Evolutionary conservation across 2,888 invertebrate species (phyloP), one percentile per base, ranked within the genome.

Genomic region (Hemaris fuciformis): DNA sequence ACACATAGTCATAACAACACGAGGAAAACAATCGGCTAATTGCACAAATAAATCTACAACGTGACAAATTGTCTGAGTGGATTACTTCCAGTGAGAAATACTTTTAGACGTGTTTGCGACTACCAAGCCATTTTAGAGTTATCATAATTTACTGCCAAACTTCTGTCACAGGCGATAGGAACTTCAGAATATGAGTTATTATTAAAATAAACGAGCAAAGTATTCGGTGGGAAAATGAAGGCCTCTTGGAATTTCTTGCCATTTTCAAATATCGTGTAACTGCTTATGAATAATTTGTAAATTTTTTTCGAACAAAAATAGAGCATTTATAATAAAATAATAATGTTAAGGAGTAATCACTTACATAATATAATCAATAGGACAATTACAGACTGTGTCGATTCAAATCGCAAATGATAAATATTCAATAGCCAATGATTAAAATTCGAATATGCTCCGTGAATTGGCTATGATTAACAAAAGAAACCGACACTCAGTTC

Each of bases 91-190:
- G 18, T 31, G 10, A 18, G 15, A 53, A 31, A 53, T 31, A 53
- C 31, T 53, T 27, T n/a, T 53, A 53, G 53, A 31, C 31, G 18
- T 31, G 31, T 20, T 53, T 10, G 8, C 31, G 10, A 25, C 23
- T 1, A 23, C 13, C 23, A 23, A 18, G 15, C 27, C 53, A 20
- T 53, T 31, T 31, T 8, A 15, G 27, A 31, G 27, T 3, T 53
- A 53, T 53, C 53, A 31, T 53, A 53, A 53, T 53, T 53, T 53
- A 53, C 31, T 53, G 53, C 31, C 53, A 31, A 53, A 53, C 31
- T 53, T 53, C 53, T 31, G 18, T 53, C 53, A 53, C 53, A 53
- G 53, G 10, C 53, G 53, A 31, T 31, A 53, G 27, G 18, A 31
- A 8, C 18, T 53, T 31, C 18, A 10, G 31, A 53, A 31, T 31